phyloP scores from a whole-genome alignment of 1,140 invertebrate species.

The Sarcophaga peregrina region DNA sequence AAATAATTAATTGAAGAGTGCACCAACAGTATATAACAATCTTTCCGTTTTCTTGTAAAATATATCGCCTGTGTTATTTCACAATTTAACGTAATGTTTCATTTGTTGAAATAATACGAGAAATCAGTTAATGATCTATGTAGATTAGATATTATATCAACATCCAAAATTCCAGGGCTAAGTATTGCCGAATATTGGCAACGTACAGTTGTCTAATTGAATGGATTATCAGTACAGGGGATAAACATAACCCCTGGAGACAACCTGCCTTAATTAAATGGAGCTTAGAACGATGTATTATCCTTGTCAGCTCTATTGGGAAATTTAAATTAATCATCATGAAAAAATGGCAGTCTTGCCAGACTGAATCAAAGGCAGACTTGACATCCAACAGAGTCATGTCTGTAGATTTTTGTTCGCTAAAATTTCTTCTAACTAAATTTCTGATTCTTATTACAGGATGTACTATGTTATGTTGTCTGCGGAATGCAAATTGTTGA shows the following conservation, averaged over 20 bases:
- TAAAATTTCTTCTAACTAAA: neutral
- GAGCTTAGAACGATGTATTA: neutral
- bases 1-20: neutral
- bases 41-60: neutral
- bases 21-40: neutral
- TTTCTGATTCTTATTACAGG: neutral
- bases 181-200: neutral
- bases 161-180: neutral
- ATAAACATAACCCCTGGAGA: neutral
- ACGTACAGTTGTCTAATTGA: neutral
- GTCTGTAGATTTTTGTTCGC: neutral
- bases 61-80: neutral
- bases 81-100: neutral
- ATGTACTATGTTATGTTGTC: neutral
- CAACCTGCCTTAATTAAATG: neutral
- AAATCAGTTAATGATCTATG: neutral
- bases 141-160: neutral
- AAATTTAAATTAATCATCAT: slow-evolving; percentile 20
- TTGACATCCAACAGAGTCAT: neutral
- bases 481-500: too few species aligned
- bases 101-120: neutral
- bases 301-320: neutral
- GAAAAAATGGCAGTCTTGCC: neutral
- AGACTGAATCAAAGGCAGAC: neutral
- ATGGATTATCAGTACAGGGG: neutral